Base-by-base conservation (phyloP, 2,113 vertebrate genomes). In the Excalfactoria chinensis region DNA sequence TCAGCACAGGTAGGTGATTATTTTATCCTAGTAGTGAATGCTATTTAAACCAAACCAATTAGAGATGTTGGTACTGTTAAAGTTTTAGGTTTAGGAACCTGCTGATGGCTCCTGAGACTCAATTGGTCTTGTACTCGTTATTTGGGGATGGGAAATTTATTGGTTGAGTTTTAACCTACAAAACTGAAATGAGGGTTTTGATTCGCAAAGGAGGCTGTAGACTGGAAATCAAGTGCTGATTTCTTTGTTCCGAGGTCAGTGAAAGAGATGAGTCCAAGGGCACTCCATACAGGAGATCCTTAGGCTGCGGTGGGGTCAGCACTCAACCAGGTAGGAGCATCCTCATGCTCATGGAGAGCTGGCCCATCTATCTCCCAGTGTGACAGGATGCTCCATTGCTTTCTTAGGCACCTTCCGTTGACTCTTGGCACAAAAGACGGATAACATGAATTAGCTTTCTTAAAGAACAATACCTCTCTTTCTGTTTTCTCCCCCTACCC, bases 391-490 rank as follows among this genome's bases (percentile, higher is more conserved):
- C 53, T 55, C 51, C 25, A 9, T 28, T 53, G 10, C 43, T 77
- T 21, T n/a, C 58, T 37, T 18, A 77, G 69, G 8, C 18, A 11
- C 46, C 43, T 87, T 60, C 94, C 94, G 32, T 56, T 95, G 77
- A 81, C 92, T 95, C 72, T 90, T 88, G 81, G 82, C 88, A 77
- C 83, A 94, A 89, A 94, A 93, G 69, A 3, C 96, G 16, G 64
- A 89, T 92, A 96, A 60, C 73, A 51, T 97, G 81, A 88, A 53
- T 92, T 95, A 76, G 91, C 88, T 94, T 97, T 97, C 97, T 94
- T 80, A 95, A 97, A 98, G 97, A 97, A 96, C 98, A 98, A 97
- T 67, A 74, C 96, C 94, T 98, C 69, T 98, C 94, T 96, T 90
- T 94, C 76, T 95, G 46, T 97, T 96, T 96, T 96, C 96, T 97